Conservation (phyloP, 2,888 invertebrate genomes). For the Spisula solida region DNA sequence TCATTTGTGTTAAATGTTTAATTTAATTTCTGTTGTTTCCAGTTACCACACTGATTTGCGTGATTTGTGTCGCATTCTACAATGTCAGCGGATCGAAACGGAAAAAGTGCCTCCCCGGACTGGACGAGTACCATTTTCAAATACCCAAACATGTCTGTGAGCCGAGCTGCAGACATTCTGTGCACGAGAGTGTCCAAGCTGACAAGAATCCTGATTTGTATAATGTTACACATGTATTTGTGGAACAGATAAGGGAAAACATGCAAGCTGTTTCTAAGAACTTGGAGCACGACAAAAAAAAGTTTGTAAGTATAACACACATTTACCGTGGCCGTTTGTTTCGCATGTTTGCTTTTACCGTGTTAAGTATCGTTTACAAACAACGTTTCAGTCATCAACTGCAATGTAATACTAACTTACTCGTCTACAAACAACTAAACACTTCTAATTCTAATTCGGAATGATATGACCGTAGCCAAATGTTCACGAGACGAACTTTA, state of each 20-base stretch:
- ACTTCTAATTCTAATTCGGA: too few relatives aligned
- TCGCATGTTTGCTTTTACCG: too few relatives aligned
- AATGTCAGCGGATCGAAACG: neutral
- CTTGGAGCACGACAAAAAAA: neutral
- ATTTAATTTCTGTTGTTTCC: neutral
- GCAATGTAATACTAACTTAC: too few relatives aligned
- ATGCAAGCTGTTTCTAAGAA: neutral
- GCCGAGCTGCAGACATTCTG: neutral
- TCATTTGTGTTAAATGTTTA: neutral
- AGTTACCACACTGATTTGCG: neutral
- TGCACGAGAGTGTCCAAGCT: neutral
- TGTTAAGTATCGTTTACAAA: too few relatives aligned
- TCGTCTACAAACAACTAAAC: too few relatives aligned
- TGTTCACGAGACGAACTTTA: too few relatives aligned
- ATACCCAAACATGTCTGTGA: neutral
- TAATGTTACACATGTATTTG: slow-evolving; percentile 1
- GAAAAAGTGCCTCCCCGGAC: neutral
- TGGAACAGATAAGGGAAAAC: neutral
- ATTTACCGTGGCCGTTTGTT: too few relatives aligned
- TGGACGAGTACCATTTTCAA: neutral
- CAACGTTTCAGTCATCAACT: too few relatives aligned
- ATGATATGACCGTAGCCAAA: too few relatives aligned
- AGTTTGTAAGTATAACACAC: neutral
- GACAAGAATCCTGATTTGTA: neutral
- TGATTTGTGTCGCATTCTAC: neutral